Base-by-base conservation (phyloP, 2,888 invertebrate genomes). In the Agonopterix alstromeriana region DNA sequence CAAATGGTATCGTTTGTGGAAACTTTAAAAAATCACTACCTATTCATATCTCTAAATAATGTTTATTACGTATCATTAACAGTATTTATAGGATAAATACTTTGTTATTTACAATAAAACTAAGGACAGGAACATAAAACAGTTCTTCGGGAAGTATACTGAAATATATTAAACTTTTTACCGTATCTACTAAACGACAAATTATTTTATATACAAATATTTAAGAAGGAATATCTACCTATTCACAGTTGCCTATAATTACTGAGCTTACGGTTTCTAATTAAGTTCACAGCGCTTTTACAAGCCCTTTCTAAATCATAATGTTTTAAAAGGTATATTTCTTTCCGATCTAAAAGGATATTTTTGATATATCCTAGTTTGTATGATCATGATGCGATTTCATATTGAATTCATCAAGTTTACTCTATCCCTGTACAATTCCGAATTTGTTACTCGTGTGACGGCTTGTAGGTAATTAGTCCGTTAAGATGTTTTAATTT, bases 71-170 rank as follows among this genome's bases (percentile, higher is more conserved):
- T 38, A 38, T n/a, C 9, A 38, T 38, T 38, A 38, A 27, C 27
- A 73, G 27, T 27, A 27, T 27, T 27, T 27, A 27, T 27, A 27
- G 27, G 27, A 27, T 78, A 76, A 73, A 77, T 79, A 79, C 67
- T 70, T 80, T 73, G 66, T 76, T 85, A 86, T 86, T 77, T 85
- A 87, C 83, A 86, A 27, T 27, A 27, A 27, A 27, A 78, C 83
- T 85, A 86, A 81, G 63, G 70, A 74, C 82, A 87, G 85, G 88
- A 88, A 88, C 88, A 86, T 82, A 87, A 85, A 82, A 83, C 82
- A 85, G 85, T 84, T 80, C 79, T 73, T 85, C 79, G 71, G 77
- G 77, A 82, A 79, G 77, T 75, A 70, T 77, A 73, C 64, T 77
- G 78, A 82, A 75, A 85, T 86, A 87, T 87, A 86, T 86, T 87